Evolutionary conservation across 2,113 vertebrate genomes (phyloP).

Genomic region (Osmerus eperlanus): DNA sequence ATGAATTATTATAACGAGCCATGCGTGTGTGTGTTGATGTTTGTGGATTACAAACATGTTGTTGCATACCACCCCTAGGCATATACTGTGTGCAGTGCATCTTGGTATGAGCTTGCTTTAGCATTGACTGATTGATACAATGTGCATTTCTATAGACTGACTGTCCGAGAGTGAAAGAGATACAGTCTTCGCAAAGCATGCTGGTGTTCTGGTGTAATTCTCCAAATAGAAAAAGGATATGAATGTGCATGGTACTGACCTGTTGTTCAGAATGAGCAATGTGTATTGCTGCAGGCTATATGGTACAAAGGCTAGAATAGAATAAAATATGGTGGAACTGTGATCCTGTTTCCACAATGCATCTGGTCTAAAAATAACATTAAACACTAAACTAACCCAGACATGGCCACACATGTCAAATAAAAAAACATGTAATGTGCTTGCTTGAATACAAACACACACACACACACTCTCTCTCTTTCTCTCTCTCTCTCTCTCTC

Average conservation of each 20-base stretch:
- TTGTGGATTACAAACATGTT: constrained; percentile 39
- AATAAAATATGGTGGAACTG: constrained; percentile 31
- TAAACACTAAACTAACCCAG: constrained; percentile 7
- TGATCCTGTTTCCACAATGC: constrained; percentile 29
- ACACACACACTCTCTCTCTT: background rate
- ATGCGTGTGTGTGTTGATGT: constrained; percentile 32
- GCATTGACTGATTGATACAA: constrained; percentile 35
- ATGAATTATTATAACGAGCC: constrained; percentile 59
- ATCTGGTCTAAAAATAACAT: constrained; percentile 24
- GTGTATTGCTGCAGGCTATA: no score
- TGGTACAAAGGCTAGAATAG: constrained; percentile 22
- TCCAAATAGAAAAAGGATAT: no score
- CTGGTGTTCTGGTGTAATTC: no score
- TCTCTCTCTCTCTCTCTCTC: background rate
- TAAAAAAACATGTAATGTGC: background rate
- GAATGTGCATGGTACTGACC: background rate
- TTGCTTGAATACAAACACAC: constrained; percentile 1
- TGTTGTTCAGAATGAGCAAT: constrained; percentile 15
- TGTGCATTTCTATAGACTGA: constrained; percentile 15
- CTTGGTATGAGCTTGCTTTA: background rate
- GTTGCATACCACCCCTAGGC: constrained; percentile 32
- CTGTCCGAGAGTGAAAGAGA: background rate
- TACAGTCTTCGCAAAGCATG: background rate
- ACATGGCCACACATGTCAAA: background rate
- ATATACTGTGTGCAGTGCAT: constrained; percentile 3